phyloP scores from a whole-genome alignment of 2,888 invertebrate genomes.

The Cremastinae sp. region DNA sequence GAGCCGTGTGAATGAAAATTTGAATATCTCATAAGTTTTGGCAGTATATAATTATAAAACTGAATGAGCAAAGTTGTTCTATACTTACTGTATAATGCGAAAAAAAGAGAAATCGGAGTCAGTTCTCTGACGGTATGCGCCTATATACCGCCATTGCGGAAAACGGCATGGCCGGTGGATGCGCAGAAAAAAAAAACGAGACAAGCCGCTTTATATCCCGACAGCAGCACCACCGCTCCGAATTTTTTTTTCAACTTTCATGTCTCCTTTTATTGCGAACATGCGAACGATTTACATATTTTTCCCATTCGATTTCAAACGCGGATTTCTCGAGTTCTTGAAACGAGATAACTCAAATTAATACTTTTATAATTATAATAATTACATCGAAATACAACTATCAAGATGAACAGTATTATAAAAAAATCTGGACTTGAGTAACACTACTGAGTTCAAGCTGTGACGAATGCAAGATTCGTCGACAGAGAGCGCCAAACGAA shows the following conservation, averaged over 20 bases:
- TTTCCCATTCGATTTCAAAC: background rate
- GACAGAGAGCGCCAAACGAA: no score
- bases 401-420: no score
- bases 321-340: background rate
- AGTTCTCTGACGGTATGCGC: constrained; percentile 35
- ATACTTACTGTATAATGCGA: constrained; percentile 62
- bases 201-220: constrained; percentile 40
- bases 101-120: constrained; percentile 62
- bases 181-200: constrained; percentile 56
- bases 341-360: background rate
- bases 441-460: no score
- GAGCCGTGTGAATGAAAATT: background rate
- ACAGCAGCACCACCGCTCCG: constrained; percentile 46
- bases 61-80: background rate
- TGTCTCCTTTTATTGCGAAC: constrained; percentile 4
- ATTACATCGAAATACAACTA: no score
- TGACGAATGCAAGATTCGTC: no score
- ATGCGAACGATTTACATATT: background rate
- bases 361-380: background rate
- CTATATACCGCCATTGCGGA: constrained; percentile 72
- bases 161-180: constrained; percentile 72
- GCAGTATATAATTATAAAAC: background rate
- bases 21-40: background rate
- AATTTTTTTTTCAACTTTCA: constrained; percentile 43
- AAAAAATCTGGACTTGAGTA: no score